phyloP scores from a whole-genome alignment of 1,140 invertebrate genomes.

The Odontomachus brunneus region DNA sequence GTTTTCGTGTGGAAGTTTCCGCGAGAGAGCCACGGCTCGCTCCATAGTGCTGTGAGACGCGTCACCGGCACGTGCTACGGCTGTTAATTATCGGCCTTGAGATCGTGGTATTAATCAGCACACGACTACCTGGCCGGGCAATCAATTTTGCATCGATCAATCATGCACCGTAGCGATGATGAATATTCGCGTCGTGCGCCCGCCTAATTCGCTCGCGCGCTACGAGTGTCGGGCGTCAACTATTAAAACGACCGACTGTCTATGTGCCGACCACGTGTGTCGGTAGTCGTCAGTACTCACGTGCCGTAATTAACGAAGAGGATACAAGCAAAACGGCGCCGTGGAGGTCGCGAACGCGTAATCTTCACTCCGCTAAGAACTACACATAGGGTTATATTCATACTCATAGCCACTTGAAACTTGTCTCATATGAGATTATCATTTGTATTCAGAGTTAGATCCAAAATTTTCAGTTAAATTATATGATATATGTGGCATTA shows the following conservation, averaged over 20 bases:
- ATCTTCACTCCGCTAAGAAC: no score
- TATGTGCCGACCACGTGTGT: slow-evolving; percentile 18
- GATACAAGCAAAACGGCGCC: no score
- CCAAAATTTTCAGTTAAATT: no score
- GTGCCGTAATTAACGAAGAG: no score
- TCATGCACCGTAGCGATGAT: slow-evolving; percentile 54
- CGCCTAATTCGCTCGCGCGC: slow-evolving; percentile 1
- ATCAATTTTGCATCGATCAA: slow-evolving; percentile 67
- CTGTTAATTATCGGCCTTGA: slow-evolving; percentile 63
- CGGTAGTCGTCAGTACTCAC: slow-evolving; percentile 25
- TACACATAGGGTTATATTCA: no score
- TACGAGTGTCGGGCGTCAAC: slow-evolving; percentile 9
- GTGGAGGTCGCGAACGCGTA: no score
- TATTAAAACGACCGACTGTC: slow-evolving; percentile 42
- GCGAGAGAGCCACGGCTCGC: slow-evolving; percentile 2
- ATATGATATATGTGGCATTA: no score
- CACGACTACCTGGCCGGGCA: slow-evolving; percentile 30
- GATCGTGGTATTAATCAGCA: slow-evolving; percentile 61
- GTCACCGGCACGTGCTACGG: slow-evolving; percentile 41
- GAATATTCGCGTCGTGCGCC: slow-evolving; percentile 39
- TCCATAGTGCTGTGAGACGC: no score
- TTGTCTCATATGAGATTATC: no score
- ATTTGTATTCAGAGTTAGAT: no score
- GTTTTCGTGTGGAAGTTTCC: background rate
- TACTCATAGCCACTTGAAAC: no score